Evolutionary conservation across 1,140 invertebrate species (phyloP), one percentile per base, ranked within the genome.

Genomic region (Rhagoletis pomonella): DNA sequence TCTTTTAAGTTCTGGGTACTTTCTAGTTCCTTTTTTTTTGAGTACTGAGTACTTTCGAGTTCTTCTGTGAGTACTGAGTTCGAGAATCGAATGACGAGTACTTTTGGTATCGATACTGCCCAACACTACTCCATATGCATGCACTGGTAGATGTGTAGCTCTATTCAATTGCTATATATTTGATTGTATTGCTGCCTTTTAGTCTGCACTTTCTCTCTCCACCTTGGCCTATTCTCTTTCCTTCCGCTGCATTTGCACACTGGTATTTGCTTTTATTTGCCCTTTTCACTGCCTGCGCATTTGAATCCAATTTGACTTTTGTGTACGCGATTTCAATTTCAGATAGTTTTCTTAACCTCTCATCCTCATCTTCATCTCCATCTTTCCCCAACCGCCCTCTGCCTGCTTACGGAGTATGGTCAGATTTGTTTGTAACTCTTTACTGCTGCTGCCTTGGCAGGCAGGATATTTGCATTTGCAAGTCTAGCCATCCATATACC

Each of bases 301-400:
- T 81, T 50, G 73, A 81, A 81, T 81, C 73, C 73, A 81, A 81
- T 81, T 81, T 81, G 73, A 81, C 73, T 81, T 81, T 44, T 81
- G 44, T 65, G 29, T 62, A 42, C 12, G 62, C 58, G 85, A 86
- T 86, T 86, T 86, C 62, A 86, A 86, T 86, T 86, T 86, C 39
- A 86, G 85, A 86, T 86, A 86, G 85, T 86, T 86, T 86, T 86
- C 85, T 86, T 65, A 86, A 60, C 85, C 58, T 86, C 29, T 64
- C 62, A 39, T 29, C 85, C 59, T 62, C 58, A 4, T 7, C 65
- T 67, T 67, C 14, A 14, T 67, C 65, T 50, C 10, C 7, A 69
- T 69, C 14, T 69, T 29, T 77, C 69, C 5, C 1, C 44, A 17
- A 47, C 69, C 47, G 17, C 47, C 12, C 58, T 12, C 58, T 59